A percentile compares a stretch with the other conserved stretches of the same genome.
phyloP scores from a whole-genome alignment of 2,888 invertebrate genomes.

The Pristionchus maxplancki region DNA sequence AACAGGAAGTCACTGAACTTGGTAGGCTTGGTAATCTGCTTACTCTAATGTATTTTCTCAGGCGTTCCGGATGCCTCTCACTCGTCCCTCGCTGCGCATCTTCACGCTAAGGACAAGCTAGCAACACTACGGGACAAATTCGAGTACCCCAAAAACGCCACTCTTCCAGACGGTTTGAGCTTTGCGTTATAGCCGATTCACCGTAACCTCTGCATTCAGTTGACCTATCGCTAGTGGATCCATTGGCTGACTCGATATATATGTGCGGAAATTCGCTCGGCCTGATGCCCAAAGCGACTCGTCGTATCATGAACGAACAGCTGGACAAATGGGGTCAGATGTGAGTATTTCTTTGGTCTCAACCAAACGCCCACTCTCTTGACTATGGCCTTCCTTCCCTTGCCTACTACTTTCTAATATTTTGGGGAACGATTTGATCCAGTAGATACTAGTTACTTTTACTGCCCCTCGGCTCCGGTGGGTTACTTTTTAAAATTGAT shows the following conservation, averaged over 20 bases:
- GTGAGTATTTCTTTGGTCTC: slow-evolving; percentile 76
- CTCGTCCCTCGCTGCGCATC: slow-evolving; percentile 10
- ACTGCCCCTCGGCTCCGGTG: too few relatives aligned
- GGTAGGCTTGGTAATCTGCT: neutral
- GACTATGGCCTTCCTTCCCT: too few relatives aligned
- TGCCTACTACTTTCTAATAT: too few relatives aligned
- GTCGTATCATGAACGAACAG: slow-evolving; percentile 78
- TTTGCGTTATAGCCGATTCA: neutral
- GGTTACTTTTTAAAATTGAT: neutral
- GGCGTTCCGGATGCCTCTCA: slow-evolving; percentile 7
- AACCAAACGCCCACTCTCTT: too few relatives aligned
- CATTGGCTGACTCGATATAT: slow-evolving; percentile 81
- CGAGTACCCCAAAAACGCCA: slow-evolving; percentile 68
- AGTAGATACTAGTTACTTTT: too few relatives aligned
- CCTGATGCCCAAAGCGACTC: slow-evolving; percentile 80
- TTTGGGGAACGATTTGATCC: too few relatives aligned
- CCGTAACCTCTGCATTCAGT: slow-evolving; percentile 54
- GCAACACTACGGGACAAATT: slow-evolving; percentile 66
- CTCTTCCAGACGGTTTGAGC: slow-evolving; percentile 70
- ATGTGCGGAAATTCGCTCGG: slow-evolving; percentile 82
- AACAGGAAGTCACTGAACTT: slow-evolving; percentile 5
- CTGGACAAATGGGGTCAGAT: slow-evolving; percentile 81
- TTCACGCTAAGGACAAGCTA: neutral
- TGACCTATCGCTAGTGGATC: slow-evolving; percentile 62
- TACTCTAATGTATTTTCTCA: neutral